These are phyloP conservation scores for Podocnemis expansa DNA, from an alignment of 2,113 vertebrate genomes.

Conservation along the genomic window DNA sequence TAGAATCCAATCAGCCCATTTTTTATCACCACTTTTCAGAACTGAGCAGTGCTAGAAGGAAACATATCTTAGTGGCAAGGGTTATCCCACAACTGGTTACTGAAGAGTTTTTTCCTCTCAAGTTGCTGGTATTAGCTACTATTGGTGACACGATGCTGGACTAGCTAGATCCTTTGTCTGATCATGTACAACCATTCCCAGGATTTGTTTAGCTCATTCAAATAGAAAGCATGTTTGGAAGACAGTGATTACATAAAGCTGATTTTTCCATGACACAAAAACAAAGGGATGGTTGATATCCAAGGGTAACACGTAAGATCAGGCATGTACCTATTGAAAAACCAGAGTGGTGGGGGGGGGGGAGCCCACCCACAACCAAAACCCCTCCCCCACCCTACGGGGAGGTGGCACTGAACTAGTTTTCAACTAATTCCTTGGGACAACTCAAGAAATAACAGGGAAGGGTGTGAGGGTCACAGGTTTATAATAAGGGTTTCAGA, in stretches of 20 bases:
- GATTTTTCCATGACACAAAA: neutral
- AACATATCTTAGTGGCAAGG: neutral
- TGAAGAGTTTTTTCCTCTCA: neutral
- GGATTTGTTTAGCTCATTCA: neutral
- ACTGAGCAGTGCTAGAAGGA: neutral
- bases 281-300: neutral
- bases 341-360: no score
- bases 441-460: no score
- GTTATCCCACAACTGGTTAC: fast-evolving
- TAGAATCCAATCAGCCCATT: neutral
- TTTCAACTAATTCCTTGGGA: no score
- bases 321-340: no score
- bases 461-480: no score
- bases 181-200: neutral
- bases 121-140: neutral
- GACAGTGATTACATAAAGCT: neutral
- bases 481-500: no score
- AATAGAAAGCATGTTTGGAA: neutral
- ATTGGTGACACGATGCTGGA: neutral
- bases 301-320: neutral
- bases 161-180: neutral
- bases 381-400: no score
- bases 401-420: no score
- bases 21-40: neutral
- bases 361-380: no score